Percentiles rank a stretch among this genome's conserved stretches.
These are phyloP conservation scores for Xenus cinereus DNA, from an alignment of 2,113 vertebrate species.

Conservation along the genomic window DNA sequence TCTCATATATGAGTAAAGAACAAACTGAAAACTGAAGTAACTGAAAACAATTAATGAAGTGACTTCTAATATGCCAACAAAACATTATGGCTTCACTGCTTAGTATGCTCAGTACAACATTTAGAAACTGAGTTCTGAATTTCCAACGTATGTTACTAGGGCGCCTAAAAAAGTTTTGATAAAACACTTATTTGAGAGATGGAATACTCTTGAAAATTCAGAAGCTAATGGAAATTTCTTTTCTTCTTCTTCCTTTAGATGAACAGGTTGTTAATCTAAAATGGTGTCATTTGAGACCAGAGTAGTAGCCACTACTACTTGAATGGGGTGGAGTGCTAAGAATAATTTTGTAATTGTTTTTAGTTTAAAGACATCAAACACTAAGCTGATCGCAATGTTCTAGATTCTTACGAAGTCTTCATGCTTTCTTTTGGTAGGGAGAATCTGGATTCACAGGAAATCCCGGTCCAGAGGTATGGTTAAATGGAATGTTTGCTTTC, in stretches of 20 bases:
- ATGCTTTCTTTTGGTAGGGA: slow-evolving; percentile 71
- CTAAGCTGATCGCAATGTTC: not conserved
- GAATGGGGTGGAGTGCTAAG: not conserved
- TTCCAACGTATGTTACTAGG: not conserved
- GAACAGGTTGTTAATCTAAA: not conserved
- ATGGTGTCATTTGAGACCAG: not conserved
- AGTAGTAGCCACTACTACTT: not conserved
- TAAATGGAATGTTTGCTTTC: not conserved
- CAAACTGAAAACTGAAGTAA: not conserved
- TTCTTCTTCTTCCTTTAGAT: no score
- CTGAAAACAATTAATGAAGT: not conserved
- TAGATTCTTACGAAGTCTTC: not conserved
- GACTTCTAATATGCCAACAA: not conserved
- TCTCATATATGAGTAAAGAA: not conserved
- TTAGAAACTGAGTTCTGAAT: not conserved
- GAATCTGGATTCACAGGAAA: slow-evolving; percentile 82
- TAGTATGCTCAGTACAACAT: not conserved
- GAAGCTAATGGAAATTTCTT: not conserved
- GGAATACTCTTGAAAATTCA: not conserved
- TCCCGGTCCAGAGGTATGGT: slow-evolving; percentile 77
- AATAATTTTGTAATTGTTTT: not conserved
- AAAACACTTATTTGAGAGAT: not conserved
- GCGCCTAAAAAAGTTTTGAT: not conserved
- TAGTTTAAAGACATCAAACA: not conserved
- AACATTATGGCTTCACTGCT: not conserved